These are phyloP conservation scores for Stegana nigrithorax DNA, from an alignment of 2,888 invertebrate genomes.

Conservation along the genomic window DNA sequence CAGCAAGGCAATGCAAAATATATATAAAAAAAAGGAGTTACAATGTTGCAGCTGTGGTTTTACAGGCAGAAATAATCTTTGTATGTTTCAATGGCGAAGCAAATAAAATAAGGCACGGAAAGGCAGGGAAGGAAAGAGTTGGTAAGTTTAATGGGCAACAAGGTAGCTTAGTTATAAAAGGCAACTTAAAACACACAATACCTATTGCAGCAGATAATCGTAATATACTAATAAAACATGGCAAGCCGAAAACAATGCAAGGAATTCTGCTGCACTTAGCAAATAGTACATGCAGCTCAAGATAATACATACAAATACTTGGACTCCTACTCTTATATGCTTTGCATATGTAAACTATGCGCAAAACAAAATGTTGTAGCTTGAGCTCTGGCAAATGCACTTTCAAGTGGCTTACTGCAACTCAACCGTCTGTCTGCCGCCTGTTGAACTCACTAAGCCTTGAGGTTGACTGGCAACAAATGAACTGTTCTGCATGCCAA, in stretches of 20 bases:
- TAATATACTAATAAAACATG: constrained; percentile 6
- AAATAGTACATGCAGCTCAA: too few relatives aligned
- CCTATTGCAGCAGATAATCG: neutral
- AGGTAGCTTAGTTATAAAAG: neutral
- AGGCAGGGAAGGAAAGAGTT: too few relatives aligned
- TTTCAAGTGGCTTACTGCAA: neutral
- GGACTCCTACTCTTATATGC: neutral
- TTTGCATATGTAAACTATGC: constrained; percentile 1
- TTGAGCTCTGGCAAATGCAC: constrained; percentile 10
- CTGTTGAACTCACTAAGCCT: neutral
- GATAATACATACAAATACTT: too few relatives aligned
- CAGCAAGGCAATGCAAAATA: neutral
- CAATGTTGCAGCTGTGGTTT: neutral
- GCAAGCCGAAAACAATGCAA: constrained; percentile 12
- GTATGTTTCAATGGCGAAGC: too few relatives aligned
- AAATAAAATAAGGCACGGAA: too few relatives aligned
- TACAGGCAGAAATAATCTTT: neutral
- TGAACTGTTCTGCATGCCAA: neutral
- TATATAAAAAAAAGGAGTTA: neutral
- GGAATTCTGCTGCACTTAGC: neutral
- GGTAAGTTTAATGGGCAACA: neutral
- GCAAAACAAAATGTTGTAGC: constrained; percentile 3
- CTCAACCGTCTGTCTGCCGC: neutral
- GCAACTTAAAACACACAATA: neutral
- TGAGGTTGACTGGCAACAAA: too few relatives aligned